Evolutionary conservation across 1,140 invertebrate genomes (phyloP), one percentile per base, ranked within the genome.

Genomic region (Charaxes varanes): DNA sequence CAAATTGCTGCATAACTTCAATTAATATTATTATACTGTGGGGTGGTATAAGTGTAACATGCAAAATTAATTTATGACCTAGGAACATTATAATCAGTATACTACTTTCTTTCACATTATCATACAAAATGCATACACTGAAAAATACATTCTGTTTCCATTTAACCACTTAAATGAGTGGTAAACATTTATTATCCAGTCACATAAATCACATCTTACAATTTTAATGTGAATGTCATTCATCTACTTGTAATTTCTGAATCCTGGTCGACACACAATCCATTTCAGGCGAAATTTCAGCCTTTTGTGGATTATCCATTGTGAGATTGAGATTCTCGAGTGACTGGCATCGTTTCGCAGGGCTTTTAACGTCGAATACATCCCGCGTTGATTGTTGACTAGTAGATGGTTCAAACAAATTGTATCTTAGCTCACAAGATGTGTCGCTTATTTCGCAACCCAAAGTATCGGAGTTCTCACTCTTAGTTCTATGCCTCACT

Each of bases 391-490:
- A 61, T 62, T n/a, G n/a, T n/a, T n/a, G n/a, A 41, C 76, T 80
- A 1, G 79, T 80, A 3, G 72, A 79, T 6, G 79, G 76, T 35
- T 83, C 76, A 34, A 78, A 40, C 27, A 77, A 59, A 55, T 59
- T 72, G 49, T 60, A 70, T 41, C 74, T 77, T 31, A 62, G 62
- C 15, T 80, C 76, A 54, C 66, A 70, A 13, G 43, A 57, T 10
- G 33, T 58, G 5, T 80, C 76, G 42, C 35, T 65, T 30, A 59
- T 48, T 58, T 86, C 52, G 65, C 58, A 65, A 62, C 43, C 55
- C 14, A 85, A 69, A 7, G 69, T 71, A 45, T 88, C 87, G 3
- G 87, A 86, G 61, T 88, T 88, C 55, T 88, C 87, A 62, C 87
- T 88, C 59, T 85, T 86, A 41, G 87, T 88, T 64, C 87, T 69